Evolutionary conservation across 2,113 vertebrate species (phyloP).

Genomic region (Coregonus clupeaformis): DNA sequence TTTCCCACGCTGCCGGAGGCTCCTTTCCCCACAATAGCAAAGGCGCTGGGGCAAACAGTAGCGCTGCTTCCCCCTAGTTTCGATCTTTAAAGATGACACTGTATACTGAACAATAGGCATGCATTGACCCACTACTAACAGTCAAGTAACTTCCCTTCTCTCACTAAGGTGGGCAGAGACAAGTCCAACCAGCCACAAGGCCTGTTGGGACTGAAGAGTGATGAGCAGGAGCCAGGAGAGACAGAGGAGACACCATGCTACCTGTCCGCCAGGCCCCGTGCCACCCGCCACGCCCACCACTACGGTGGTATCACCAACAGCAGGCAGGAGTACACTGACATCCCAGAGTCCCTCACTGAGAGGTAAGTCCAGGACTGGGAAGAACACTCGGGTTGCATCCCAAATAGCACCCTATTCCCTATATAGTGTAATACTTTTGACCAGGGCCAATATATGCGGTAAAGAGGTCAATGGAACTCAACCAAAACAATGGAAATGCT

Average conservation of each 20-base stretch:
- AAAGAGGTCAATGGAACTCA: too few relatives aligned
- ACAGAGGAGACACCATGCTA: constrained; percentile 72
- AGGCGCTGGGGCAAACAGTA: too few relatives aligned
- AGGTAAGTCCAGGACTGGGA: constrained; percentile 66
- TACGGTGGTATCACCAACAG: constrained; percentile 88
- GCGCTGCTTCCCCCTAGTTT: too few relatives aligned
- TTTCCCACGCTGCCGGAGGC: too few relatives aligned
- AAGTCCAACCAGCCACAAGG: constrained; percentile 69
- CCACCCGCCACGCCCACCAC: constrained; percentile 73
- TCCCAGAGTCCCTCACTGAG: constrained; percentile 79
- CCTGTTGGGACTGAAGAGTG: constrained; percentile 68
- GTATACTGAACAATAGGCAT: too few relatives aligned
- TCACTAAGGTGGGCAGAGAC: constrained; percentile 77
- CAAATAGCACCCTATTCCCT: too few relatives aligned
- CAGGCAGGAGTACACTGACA: constrained; percentile 82
- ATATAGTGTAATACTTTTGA: too few relatives aligned
- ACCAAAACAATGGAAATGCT: too few relatives aligned
- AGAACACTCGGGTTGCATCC: neutral
- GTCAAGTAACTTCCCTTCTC: neutral
- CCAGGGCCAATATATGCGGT: too few relatives aligned
- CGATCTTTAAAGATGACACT: too few relatives aligned
- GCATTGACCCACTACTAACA: neutral
- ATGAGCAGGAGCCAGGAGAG: constrained; percentile 56
- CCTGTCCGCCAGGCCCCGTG: constrained; percentile 76
- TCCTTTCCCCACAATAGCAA: too few relatives aligned